Evolutionary conservation across 2,888 invertebrate genomes (phyloP).

Genomic region (Strigamia maritima): DNA sequence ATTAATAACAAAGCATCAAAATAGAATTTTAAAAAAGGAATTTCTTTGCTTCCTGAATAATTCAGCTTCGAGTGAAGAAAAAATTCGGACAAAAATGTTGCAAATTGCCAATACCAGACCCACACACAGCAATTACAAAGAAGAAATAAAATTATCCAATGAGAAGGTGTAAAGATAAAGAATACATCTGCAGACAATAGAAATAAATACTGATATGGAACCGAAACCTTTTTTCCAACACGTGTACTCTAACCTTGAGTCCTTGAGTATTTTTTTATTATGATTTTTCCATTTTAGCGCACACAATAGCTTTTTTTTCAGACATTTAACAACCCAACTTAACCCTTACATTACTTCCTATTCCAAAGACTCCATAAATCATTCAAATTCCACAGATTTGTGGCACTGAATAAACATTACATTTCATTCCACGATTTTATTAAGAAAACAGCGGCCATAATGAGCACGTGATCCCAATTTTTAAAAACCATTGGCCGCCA

Average conservation of each 20-base stretch:
- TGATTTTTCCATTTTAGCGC: neutral
- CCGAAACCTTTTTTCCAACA: slow-evolving; percentile 13
- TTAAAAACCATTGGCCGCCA: no score
- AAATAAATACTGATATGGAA: slow-evolving; percentile 7
- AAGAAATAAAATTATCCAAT: neutral
- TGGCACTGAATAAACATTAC: no score
- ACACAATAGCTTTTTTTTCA: neutral
- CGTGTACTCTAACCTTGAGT: neutral
- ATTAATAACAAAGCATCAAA: neutral
- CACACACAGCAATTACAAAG: neutral
- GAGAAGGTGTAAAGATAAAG: neutral
- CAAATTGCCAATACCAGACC: neutral
- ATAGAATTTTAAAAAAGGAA: neutral
- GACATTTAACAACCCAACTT: neutral
- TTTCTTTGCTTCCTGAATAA: no score
- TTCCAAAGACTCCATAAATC: neutral
- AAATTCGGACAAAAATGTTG: neutral
- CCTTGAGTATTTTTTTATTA: neutral
- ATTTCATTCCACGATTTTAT: no score
- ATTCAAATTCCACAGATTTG: no score
- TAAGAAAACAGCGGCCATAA: no score
- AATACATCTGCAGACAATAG: slow-evolving; percentile 22
- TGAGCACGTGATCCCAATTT: no score
- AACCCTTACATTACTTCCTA: neutral
- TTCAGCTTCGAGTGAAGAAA: neutral